Evolutionary conservation across 2,797 vertebrate species (phyloP), one percentile per base, ranked within the genome.

Genomic region (Lithobates sylvaticus): DNA sequence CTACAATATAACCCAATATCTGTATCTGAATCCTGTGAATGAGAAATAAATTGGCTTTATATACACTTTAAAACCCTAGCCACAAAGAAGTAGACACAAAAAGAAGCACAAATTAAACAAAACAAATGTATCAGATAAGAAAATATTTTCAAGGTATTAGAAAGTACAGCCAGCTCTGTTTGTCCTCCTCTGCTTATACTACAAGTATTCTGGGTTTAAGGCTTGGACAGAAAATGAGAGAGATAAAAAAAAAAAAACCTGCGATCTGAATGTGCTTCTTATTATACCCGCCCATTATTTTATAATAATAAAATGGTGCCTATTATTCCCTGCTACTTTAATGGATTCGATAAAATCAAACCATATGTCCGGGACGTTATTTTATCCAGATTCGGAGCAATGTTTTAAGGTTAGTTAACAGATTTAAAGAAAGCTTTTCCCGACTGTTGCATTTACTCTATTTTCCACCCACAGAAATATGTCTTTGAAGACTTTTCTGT

Each of bases 311-410:
- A 87, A 87, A 73, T 80, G 72, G 39, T 74, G 70, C 76, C 74
- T 83, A 78, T 87, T 87, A 87, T 84, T 79, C 76, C 42, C 72
- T 54, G 86, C 86, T 83, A 87, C 86, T 84, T 87, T 83, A 87
- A 87, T 87, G 86, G 86, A 83, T 72, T 87, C 42, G 81, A 87
- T 87, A 87, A 87, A 87, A 84, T 84, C 81, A 84, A 87, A 87
- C 86, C 86, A 87, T 75, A 87, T 87, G 86, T 73, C 42, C 0
- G 58, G 42, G 76, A 83, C 75, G 26, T 87, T 84, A 87, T 87
- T 87, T 84, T 79, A 87, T 83, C 81, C 80, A 83, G 76, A 87
- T 79, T 84, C 61, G 50, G 76, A 75, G 76, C 34, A 27, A 87
- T 78, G 80, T 87, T 84, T 67, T 87, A 87, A 87, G 75, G 86